Evolutionary conservation across 2,113 vertebrate genomes (phyloP).

Genomic region (Nyctibius bracteatus): DNA sequence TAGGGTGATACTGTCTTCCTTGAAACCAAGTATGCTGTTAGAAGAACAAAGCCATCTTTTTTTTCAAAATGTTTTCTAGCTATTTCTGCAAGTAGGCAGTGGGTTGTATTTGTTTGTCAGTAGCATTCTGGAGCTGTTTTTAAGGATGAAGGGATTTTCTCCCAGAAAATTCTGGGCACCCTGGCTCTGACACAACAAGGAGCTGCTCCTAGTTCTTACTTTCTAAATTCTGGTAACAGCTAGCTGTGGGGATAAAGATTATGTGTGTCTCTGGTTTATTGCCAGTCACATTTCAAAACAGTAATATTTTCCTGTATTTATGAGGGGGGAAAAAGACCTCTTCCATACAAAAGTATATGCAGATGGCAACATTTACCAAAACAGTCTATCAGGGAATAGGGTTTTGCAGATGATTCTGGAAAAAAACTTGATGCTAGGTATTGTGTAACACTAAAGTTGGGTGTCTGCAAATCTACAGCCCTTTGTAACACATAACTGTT

Average conservation of each 20-base stretch:
- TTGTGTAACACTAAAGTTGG: neutral
- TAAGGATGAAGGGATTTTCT: neutral
- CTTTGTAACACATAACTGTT: neutral
- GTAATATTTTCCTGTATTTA: neutral
- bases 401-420: neutral
- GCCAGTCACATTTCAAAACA: neutral
- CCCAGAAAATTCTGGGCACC: neutral
- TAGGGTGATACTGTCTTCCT: neutral
- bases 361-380: neutral
- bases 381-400: neutral
- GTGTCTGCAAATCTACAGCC: neutral
- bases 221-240: neutral
- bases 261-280: neutral
- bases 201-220: neutral
- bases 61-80: neutral
- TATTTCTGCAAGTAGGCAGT: neutral
- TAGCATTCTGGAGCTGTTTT: neutral
- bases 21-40: neutral
- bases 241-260: neutral
- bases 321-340: neutral
- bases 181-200: neutral
- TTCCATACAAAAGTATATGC: neutral
- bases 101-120: neutral
- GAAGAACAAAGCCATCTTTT: neutral
- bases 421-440: neutral